Base-by-base conservation (phyloP, 2,888 invertebrate genomes). In the Heteropelma amictum region DNA sequence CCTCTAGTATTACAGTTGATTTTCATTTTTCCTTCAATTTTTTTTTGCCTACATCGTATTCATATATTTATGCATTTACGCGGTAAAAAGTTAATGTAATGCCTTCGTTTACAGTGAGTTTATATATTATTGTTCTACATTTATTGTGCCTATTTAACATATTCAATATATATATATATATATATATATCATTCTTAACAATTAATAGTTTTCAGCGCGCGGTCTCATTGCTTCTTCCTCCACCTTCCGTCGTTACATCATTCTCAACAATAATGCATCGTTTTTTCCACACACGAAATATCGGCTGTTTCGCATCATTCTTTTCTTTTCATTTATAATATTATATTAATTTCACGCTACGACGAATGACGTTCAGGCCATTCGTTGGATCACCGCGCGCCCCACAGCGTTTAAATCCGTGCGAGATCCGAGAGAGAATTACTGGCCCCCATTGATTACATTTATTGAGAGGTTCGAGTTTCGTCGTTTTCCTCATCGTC, bases 351-450 rank as follows among this genome's bases (percentile, higher is more conserved):
- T n/a, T 68, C 58, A 38, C 45, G 67, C 67, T 65, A 53, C 42
- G 35, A 23, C 45, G 67, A 67, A 68, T 49, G 49, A 17, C 40
- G 76, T 72, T 76, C 14, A 38, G 63, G 70, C 69, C 77, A 79
- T 77, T 56, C 56, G 60, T 65, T 60, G 58, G 58, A 60, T 69
- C 75, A 78, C 77, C 72, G 81, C 84, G 84, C 84, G 83, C 86
- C 83, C 82, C 83, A 82, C 81, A 81, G 83, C 85, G 81, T 84
- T 85, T 85, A 86, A 86, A 86, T 88, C 86, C 86, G 85, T 87
- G 87, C 87, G 87, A 88, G 88, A 88, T 88, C 87, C 85, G 83
- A 88, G 88, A 85, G 85, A 88, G 84, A 88, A 88, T 89, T 88
- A 88, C 88, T 89, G 89, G 88, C 88, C 89, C 88, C 88, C 83